These are phyloP conservation scores for human DNA, from an alignment of 2,113 vertebrate species.

Conservation along the genomic window GRCh38 chr4:174712001-174712500, in stretches of 20 bases:
- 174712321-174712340: not conserved
- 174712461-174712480: not conserved
- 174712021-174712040: not conserved
- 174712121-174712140: not conserved
- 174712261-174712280: not conserved
- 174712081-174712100: not conserved
- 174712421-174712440: not conserved
- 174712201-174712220: not conserved
- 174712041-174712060: not conserved
- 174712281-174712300: not conserved
- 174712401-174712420: not conserved
- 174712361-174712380: not conserved
- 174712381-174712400: not conserved
- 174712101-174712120: not conserved
- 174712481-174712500: not conserved
- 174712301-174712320: not conserved
- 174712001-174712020: not conserved
- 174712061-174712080: not conserved
- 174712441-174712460: not conserved
- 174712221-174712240: not conserved
- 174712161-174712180: not conserved
- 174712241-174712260: not conserved
- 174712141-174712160: not conserved
- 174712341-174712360: no score
- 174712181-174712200: not conserved